Evolutionary conservation across 2,797 vertebrate genomes (phyloP).

Genomic region (Hephaestus fuliginosus): DNA sequence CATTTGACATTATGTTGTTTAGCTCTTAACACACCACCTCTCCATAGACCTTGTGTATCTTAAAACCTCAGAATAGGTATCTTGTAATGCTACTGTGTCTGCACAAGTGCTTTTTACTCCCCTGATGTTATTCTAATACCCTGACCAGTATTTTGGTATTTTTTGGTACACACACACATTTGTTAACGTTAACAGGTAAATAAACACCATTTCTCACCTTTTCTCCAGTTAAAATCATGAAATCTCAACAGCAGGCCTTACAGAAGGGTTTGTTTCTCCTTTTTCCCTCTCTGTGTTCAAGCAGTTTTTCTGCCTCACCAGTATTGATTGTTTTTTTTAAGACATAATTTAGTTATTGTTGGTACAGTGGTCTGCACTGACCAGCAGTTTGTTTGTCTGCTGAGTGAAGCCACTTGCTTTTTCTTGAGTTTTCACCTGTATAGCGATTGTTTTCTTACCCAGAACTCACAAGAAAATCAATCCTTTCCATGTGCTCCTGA

Average conservation of each 20-base stretch:
- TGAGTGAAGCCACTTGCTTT: background rate
- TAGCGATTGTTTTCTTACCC: slow-evolving; percentile 2
- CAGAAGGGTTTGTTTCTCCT: background rate
- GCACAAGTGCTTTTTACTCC: background rate
- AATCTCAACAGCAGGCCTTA: background rate
- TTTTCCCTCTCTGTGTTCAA: slow-evolving; percentile 2
- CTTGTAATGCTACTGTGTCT: background rate
- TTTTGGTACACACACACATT: background rate
- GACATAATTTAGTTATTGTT: slow-evolving; percentile 21
- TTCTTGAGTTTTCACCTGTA: background rate
- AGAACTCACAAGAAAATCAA: background rate
- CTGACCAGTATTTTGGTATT: background rate
- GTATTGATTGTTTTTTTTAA: slow-evolving; percentile 19
- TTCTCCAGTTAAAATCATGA: background rate
- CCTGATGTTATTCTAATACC: background rate
- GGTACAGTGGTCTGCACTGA: background rate
- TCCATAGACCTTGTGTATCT: background rate
- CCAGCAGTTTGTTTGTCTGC: slow-evolving; percentile 9
- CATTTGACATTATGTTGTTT: background rate
- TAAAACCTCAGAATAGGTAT: background rate
- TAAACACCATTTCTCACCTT: background rate
- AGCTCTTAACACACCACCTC: background rate
- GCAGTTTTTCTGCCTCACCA: background rate
- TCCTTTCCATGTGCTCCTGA: slow-evolving; percentile 4
- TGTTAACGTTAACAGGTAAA: background rate